Evolutionary conservation across 1,140 invertebrate genomes (phyloP).

Genomic region (Drosophila willistoni): DNA sequence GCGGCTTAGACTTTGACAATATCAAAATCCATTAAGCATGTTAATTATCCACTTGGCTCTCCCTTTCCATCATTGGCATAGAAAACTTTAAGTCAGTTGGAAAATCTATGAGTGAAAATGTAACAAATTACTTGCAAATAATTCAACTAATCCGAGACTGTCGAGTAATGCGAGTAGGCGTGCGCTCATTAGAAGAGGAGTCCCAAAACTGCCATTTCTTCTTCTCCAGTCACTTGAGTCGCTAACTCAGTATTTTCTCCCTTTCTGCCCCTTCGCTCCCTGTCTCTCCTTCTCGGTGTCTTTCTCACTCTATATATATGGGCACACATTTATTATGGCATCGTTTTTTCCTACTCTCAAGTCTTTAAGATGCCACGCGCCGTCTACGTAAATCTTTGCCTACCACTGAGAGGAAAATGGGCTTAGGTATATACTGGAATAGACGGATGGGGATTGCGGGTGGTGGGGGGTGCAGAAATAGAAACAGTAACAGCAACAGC

Average conservation of each 20-base stretch:
- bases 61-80: constrained; percentile 26
- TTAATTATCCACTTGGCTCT: constrained; percentile 59
- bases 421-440: constrained; percentile 42
- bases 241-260: no score
- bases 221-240: constrained; percentile 39
- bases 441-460: not conserved
- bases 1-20: constrained; percentile 50
- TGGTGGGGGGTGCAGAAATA: not conserved
- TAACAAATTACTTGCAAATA: constrained; percentile 82
- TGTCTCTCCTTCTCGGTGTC: not conserved
- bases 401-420: constrained; percentile 36
- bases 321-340: constrained; percentile 64
- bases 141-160: constrained; percentile 71
- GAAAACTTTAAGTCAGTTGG: constrained; percentile 34
- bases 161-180: constrained; percentile 62
- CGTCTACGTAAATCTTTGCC: constrained; percentile 67
- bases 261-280: no score
- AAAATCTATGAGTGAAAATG: constrained; percentile 54
- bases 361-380: constrained; percentile 75
- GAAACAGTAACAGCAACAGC: not conserved
- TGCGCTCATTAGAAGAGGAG: constrained; percentile 61
- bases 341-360: constrained; percentile 65
- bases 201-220: not conserved
- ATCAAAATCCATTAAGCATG: constrained; percentile 76
- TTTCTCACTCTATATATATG: constrained; percentile 41